Evolutionary conservation across 2,888 invertebrate species (phyloP), one percentile per base, ranked within the genome.

Genomic region (Sepiola atlantica): DNA sequence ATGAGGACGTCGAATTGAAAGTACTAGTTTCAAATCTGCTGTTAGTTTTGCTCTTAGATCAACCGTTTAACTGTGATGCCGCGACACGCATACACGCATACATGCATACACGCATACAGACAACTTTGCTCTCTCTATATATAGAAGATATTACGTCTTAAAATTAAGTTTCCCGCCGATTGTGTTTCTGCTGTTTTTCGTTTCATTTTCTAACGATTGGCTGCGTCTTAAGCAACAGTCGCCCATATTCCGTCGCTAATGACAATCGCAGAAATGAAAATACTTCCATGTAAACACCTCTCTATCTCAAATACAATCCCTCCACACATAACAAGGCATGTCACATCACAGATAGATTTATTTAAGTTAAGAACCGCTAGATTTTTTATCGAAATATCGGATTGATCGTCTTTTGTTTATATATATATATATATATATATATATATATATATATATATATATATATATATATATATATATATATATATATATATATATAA

Each of bases 371-470:
- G 77, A 1, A n/a, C n/a, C 28, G 12, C 77, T 0, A 77, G 77
- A 77, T 77, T n/a, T n/a, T n/a, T 77, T 77, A 77, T 77, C 77
- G 77, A n/a, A 28, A 77, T 77, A 77, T 77, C n/a, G 77, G 77
- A 6, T 12, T 8, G 77, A n/a, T 77, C 77, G n/a, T 77, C 77
- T 77, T 77, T 77, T 77, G 77, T 77, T 77, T 77, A n/a, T n/a
- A n/a, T n/a, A n/a, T n/a, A n/a, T n/a, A n/a, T n/a, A n/a, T n/a
- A n/a, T n/a, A n/a, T n/a, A n/a, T n/a, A n/a, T n/a, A n/a, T n/a
- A n/a, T n/a, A n/a, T n/a, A n/a, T n/a, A n/a, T n/a, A n/a, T n/a
- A n/a, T n/a, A n/a, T n/a, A n/a, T n/a, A n/a, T n/a, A n/a, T n/a
- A n/a, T n/a, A n/a, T n/a, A n/a, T n/a, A n/a, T n/a, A n/a, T n/a